Base-by-base conservation (phyloP, 2,113 vertebrate species). In the Thryonomys swinderianus region DNA sequence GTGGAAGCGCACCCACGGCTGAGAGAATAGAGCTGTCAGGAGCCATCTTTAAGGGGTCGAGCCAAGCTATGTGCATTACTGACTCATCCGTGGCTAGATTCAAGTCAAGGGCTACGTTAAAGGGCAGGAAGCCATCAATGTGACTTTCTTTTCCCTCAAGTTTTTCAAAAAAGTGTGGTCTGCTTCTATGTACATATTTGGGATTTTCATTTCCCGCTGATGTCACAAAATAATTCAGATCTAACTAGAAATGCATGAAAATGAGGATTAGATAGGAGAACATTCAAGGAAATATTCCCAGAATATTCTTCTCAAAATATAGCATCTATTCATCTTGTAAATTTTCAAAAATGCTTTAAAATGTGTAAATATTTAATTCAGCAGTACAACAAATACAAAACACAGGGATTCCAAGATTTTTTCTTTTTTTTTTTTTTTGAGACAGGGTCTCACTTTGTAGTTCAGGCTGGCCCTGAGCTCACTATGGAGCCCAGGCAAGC, bases 61-160 rank as follows among this genome's bases (percentile, higher is more conserved):
- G 74, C 14, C 14, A 89, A 78, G n/a, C 4, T 32, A 73, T 93
- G 92, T 82, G 48, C 80, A 85, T 95, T 92, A 91, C 93, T 95
- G 74, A 85, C 71, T 88, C 64, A 42, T 78, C 59, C 32, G 20
- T 67, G n/a, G 76, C 85, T 86, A 92, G 71, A 95, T 90, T 90
- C 71, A 96, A 69, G 74, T 64, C 40, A 84, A 88, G 30, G 13
- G 40, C 20, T 88, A 2, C 8, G 57, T 78, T 64, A 80, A 84
- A 45, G 25, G 4, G 51, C 51, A 12, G 45, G 64, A 67, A 80
- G 45, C 37, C 7, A 51, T 30, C 3, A 18, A 61, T 83, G 12
- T 53, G n/a, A 27, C 66, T 80, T 64, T 40, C 42, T 4, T 66
- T 78, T 57, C 30, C 12, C 79, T 61, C 78, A 74, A 85, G 25